Evolutionary conservation across 2,113 vertebrate genomes (phyloP).

Genomic region (Colossoma macropomum): DNA sequence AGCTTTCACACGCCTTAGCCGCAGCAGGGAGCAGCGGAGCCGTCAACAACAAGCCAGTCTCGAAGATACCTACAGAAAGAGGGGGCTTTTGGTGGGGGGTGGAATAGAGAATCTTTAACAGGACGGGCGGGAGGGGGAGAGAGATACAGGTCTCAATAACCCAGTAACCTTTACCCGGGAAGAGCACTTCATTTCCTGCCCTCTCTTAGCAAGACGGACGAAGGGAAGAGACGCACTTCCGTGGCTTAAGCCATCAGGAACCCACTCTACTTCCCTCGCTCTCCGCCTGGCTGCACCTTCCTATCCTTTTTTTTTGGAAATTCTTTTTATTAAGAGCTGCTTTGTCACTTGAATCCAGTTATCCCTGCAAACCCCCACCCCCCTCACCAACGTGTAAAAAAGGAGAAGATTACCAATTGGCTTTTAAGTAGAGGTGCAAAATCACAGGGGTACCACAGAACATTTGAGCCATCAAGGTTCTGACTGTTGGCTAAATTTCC

Average conservation of each 20-base stretch:
- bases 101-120: slow-evolving; percentile 15
- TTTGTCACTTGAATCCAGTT: no score
- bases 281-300: background rate
- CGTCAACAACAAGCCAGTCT: background rate
- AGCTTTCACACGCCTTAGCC: slow-evolving; percentile 40
- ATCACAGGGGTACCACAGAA: background rate
- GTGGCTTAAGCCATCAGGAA: slow-evolving; percentile 7
- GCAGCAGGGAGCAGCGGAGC: slow-evolving; percentile 10
- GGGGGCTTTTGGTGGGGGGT: background rate
- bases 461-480: background rate
- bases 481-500: no score
- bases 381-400: background rate
- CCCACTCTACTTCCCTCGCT: slow-evolving; percentile 6
- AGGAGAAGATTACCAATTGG: background rate
- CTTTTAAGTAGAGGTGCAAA: background rate
- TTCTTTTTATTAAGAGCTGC: no score
- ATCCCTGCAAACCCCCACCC: no score
- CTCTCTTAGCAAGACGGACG: slow-evolving; percentile 39
- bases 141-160: slow-evolving; percentile 15
- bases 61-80: slow-evolving; percentile 1
- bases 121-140: background rate
- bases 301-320: background rate
- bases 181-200: slow-evolving; percentile 38
- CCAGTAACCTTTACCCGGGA: slow-evolving; percentile 15
- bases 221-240: slow-evolving; percentile 30